Base-by-base conservation (phyloP, 2,113 vertebrate genomes). In the Colinus virginianus region DNA sequence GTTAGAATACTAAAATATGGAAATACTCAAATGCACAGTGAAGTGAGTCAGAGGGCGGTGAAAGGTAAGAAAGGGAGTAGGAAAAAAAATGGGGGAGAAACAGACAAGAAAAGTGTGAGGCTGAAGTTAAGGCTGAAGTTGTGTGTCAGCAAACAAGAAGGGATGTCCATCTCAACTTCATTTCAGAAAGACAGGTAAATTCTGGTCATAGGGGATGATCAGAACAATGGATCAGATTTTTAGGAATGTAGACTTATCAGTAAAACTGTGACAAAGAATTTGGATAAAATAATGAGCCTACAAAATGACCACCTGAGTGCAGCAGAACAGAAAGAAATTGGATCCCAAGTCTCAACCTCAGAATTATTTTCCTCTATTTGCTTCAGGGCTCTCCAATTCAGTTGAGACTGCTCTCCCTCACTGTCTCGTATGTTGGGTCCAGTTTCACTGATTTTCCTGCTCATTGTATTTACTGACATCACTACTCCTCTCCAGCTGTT, bases 271-370 rank as follows among this genome's bases (percentile, higher is more conserved):
- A 25, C 22, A 76, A 30, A 79, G 62, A 38, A 38, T 49, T 11
- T 26, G 36, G n/a, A 21, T 62, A 23, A 85, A 88, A 40, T 56
- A 58, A 59, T 28, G 14, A 84, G 9, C 64, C 34, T 36, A 51
- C 17, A 26, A 70, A 75, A 62, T 43, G 68, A 5, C 8, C 0
- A 0, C 16, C 25, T 0, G 0, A 87, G 19, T 2, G 2, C 5
- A 6, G 9, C 11, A 3, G 7, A 59, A 19, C 14, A n/a, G 59
- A 71, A 80, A 11, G 38, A 55, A 36, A 78, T 34, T 13, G 11
- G 25, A 48, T 90, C 48, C 36, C 1, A 0, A 48, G 36, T 56
- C 25, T 21, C 45, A 61, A 0, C 53, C 10, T 81, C 40, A 19
- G 15, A 30, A 62, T 2, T 77, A 16, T 10, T 76, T 72, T 94